Evolutionary conservation across 2,888 invertebrate species (phyloP).

Genomic region (Byasa hedistus): DNA sequence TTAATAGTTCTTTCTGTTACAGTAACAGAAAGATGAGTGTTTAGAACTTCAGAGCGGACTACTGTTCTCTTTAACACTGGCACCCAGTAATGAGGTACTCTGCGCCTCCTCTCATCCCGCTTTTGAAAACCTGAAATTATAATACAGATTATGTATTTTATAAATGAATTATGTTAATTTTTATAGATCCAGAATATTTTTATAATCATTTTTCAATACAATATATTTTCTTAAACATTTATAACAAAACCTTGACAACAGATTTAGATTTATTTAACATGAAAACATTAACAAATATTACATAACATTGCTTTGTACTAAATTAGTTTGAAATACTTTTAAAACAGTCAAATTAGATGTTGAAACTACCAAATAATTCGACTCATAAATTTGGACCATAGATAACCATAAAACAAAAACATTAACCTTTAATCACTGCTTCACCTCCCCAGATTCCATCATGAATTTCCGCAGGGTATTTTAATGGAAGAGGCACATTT

Average conservation of each 20-base stretch:
- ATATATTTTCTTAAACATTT: too few species aligned
- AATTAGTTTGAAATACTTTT: not conserved
- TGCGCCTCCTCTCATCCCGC: slow-evolving; percentile 76
- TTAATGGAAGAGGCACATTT: slow-evolving; percentile 87
- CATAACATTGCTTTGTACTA: not conserved
- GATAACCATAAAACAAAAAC: slow-evolving; percentile 3
- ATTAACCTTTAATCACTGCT: slow-evolving; percentile 88
- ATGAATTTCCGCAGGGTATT: slow-evolving; percentile 88
- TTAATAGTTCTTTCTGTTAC: slow-evolving; percentile 91
- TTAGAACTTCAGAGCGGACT: slow-evolving; percentile 93
- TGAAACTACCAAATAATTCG: not conserved
- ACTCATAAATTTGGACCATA: not conserved
- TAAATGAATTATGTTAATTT: too few species aligned
- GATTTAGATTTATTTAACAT: too few species aligned
- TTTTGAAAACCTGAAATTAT: slow-evolving; percentile 82
- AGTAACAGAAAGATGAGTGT: slow-evolving; percentile 89
- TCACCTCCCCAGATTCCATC: slow-evolving; percentile 98
- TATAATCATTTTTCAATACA: too few species aligned
- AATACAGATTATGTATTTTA: too few species aligned
- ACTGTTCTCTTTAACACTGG: slow-evolving; percentile 89
- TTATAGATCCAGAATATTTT: too few species aligned
- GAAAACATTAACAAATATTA: too few species aligned
- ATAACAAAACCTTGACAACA: too few species aligned
- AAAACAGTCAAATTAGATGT: not conserved
- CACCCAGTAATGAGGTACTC: slow-evolving; percentile 93